Evolutionary conservation across 2,888 invertebrate genomes (phyloP).

Genomic region (Mallateleia sp.): DNA sequence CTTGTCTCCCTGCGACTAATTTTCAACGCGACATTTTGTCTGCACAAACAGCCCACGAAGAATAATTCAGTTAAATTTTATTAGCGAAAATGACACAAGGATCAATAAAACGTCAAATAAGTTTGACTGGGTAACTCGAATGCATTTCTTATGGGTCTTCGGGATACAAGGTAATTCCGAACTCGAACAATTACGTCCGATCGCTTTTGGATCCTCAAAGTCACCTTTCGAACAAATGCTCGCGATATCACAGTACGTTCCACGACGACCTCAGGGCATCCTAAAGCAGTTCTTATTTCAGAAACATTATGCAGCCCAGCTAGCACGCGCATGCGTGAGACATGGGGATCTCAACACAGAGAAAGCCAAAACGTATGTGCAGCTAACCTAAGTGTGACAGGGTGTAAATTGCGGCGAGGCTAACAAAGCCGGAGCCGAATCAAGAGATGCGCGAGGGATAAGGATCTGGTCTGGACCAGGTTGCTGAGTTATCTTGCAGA

Average conservation of each 20-base stretch:
- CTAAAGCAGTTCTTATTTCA: conserved; percentile 64
- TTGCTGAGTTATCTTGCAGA: conserved; percentile 57
- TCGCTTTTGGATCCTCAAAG: conserved; percentile 52
- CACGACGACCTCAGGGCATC: conserved; percentile 51
- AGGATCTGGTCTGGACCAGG: conserved; percentile 79
- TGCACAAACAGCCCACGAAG: no score
- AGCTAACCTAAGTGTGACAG: conserved; percentile 80
- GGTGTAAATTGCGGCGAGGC: conserved; percentile 85
- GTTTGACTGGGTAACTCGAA: conserved; percentile 11
- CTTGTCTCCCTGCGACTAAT: no score
- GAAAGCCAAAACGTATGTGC: conserved; percentile 72
- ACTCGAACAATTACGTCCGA: conserved; percentile 52
- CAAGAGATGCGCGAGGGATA: conserved; percentile 78
- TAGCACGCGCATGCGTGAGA: conserved; percentile 66
- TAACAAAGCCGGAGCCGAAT: conserved; percentile 78
- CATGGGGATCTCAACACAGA: conserved; percentile 42
- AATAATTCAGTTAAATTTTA: conserved; percentile 1
- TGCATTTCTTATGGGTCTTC: conserved; percentile 37
- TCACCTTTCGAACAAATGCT: conserved; percentile 46
- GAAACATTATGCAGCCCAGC: conserved; percentile 44
- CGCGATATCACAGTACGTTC: conserved; percentile 50
- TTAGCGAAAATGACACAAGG: conserved; percentile 1
- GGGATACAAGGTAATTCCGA: conserved; percentile 42
- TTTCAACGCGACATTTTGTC: no score
- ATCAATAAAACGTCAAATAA: conserved; percentile 46